Evolutionary conservation across 2,888 invertebrate species (phyloP).

Genomic region (Caenorhabditis angaria): DNA sequence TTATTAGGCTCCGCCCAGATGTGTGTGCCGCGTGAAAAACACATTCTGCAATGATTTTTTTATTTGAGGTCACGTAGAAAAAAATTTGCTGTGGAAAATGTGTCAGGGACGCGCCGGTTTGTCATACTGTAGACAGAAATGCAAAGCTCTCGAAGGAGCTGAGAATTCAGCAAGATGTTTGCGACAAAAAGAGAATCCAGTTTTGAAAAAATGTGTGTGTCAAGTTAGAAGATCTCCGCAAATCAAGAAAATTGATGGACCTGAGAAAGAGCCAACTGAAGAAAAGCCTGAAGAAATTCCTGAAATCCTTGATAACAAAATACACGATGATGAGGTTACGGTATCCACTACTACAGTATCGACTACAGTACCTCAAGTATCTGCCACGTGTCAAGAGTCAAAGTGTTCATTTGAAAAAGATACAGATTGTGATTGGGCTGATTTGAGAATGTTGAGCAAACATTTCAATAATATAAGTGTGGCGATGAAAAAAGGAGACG

Average conservation of each 20-base stretch:
- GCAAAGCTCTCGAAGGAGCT: slow-evolving; percentile 32
- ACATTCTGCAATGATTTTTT: too few species aligned
- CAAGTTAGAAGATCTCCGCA: slow-evolving; percentile 44
- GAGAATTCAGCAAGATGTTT: slow-evolving; percentile 50
- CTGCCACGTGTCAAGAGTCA: slow-evolving; percentile 19
- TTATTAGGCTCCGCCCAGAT: too few species aligned
- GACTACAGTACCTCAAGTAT: background rate
- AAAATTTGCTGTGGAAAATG: too few species aligned
- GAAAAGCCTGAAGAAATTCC: slow-evolving; percentile 18
- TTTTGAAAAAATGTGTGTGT: slow-evolving; percentile 54
- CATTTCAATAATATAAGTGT: slow-evolving; percentile 61
- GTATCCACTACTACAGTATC: background rate
- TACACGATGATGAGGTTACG: slow-evolving; percentile 3
- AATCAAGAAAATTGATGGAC: slow-evolving; percentile 20
- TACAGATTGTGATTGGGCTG: slow-evolving; percentile 50
- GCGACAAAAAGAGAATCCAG: slow-evolving; percentile 50
- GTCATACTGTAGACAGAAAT: slow-evolving; percentile 42
- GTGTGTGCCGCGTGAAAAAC: too few species aligned
- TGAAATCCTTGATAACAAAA: background rate
- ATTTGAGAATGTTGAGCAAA: slow-evolving; percentile 45
- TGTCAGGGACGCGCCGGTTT: slow-evolving; percentile 46
- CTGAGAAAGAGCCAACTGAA: slow-evolving; percentile 14
- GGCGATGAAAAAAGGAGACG: slow-evolving; percentile 54
- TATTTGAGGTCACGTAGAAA: too few species aligned
- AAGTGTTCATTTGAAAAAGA: slow-evolving; percentile 40